These are phyloP conservation scores for Anas bahamensis DNA, from an alignment of 2,797 vertebrate species.

Conservation along the genomic window DNA sequence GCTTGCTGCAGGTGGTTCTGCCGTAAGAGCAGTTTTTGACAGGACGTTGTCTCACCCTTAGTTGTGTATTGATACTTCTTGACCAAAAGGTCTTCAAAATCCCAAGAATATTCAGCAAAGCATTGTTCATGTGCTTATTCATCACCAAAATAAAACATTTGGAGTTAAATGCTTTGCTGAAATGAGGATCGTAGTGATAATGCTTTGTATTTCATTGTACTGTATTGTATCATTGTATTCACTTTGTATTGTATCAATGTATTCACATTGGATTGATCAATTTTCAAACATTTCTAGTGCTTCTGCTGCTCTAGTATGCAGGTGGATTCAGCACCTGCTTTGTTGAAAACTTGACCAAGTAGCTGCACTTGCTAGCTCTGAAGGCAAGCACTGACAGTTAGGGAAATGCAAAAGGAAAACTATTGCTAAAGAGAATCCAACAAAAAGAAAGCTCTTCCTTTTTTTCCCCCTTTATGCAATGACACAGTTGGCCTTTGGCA, in stretches of 20 bases:
- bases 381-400: background rate
- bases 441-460: background rate
- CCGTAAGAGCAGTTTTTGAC: background rate
- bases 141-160: background rate
- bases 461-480: background rate
- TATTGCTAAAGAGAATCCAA: background rate
- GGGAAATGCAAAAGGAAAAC: background rate
- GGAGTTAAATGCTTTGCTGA: background rate
- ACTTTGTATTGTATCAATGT: too few relatives aligned
- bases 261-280: background rate
- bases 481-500: background rate
- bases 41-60: background rate
- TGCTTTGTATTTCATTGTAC: background rate
- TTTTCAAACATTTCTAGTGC: background rate
- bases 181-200: background rate
- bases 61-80: background rate
- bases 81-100: background rate
- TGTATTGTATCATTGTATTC: too few relatives aligned
- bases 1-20: background rate
- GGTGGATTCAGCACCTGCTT: background rate
- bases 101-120: background rate
- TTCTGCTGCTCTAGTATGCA: background rate
- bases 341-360: background rate
- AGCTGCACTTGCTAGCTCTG: background rate
- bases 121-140: accelerated